A percentile compares a stretch with the other conserved stretches of the same genome.
These are phyloP conservation scores for Pocillopora verrucosa DNA, from an alignment of 64 coral and sea anemone genomes.

Conservation along the genomic window DNA sequence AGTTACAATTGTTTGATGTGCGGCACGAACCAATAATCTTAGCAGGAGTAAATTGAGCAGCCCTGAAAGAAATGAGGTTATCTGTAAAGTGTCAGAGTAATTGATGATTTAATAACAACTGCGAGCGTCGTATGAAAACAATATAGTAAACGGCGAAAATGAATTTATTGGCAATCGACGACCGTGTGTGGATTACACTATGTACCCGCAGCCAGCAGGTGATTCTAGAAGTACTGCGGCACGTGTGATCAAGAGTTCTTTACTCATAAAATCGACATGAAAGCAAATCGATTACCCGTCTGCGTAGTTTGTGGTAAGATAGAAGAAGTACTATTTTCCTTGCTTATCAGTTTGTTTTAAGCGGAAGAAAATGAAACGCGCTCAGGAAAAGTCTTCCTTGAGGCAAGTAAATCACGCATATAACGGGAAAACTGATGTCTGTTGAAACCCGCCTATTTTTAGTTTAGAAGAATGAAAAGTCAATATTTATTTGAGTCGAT, in stretches of 20 bases:
- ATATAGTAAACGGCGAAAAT: conserved; percentile 43
- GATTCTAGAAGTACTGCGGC: conserved; percentile 37
- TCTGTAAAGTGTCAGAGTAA: conserved; percentile 38
- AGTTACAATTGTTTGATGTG: conserved; percentile 37
- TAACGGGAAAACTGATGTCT: not conserved
- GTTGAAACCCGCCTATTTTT: conserved; percentile 10
- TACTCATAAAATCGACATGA: conserved; percentile 18
- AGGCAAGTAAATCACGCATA: not conserved
- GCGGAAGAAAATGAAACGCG: not conserved
- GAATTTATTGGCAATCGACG: conserved; percentile 45
- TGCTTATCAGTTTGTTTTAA: not conserved
- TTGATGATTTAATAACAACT: conserved; percentile 45
- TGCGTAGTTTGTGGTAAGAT: not conserved
- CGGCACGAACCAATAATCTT: not conserved
- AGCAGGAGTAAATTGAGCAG: conserved; percentile 6
- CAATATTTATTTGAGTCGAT: conserved; percentile 25
- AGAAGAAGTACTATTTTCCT: not conserved
- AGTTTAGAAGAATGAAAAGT: not conserved
- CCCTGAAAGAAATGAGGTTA: not conserved
- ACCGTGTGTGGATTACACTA: conserved; percentile 31
- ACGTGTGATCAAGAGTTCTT: conserved; percentile 47
- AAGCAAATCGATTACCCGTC: not conserved
- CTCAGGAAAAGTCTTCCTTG: not conserved
- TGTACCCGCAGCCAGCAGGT: conserved; percentile 18
- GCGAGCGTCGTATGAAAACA: conserved; percentile 25